Conservation (phyloP, 2,888 invertebrate species). For the Cosmia pyralina region DNA sequence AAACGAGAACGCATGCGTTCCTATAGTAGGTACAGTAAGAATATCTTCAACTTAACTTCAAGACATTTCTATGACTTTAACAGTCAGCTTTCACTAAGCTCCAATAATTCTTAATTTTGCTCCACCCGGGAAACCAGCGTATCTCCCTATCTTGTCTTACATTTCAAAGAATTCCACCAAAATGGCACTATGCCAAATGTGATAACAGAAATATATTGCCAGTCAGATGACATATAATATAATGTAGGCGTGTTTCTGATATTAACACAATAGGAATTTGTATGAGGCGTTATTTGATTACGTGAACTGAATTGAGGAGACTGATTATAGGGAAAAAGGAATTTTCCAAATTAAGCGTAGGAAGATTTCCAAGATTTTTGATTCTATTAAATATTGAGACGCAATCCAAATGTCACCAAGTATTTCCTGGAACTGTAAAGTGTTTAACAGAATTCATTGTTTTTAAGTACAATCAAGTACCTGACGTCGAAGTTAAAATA, state of each 20-base stretch:
- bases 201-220: constrained; percentile 59
- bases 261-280: constrained; percentile 55
- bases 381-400: neutral
- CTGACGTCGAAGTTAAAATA: neutral
- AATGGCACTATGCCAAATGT: constrained; percentile 62
- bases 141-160: constrained; percentile 45
- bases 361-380: neutral
- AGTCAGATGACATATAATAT: constrained; percentile 42
- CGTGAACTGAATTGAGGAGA: constrained; percentile 51
- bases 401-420: neutral
- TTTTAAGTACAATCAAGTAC: neutral
- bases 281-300: constrained; percentile 54
- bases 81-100: constrained; percentile 16
- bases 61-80: constrained; percentile 4
- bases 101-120: constrained; percentile 47
- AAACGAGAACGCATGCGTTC: too few species aligned
- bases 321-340: constrained; percentile 19
- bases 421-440: too few species aligned
- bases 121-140: constrained; percentile 37
- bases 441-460: neutral
- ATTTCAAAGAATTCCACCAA: constrained; percentile 56
- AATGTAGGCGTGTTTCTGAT: constrained; percentile 40
- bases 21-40: neutral
- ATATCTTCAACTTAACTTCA: neutral
- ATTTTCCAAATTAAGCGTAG: constrained; percentile 9